Base-by-base conservation (phyloP, 2,797 vertebrate genomes). In the Alauda arvensis region DNA sequence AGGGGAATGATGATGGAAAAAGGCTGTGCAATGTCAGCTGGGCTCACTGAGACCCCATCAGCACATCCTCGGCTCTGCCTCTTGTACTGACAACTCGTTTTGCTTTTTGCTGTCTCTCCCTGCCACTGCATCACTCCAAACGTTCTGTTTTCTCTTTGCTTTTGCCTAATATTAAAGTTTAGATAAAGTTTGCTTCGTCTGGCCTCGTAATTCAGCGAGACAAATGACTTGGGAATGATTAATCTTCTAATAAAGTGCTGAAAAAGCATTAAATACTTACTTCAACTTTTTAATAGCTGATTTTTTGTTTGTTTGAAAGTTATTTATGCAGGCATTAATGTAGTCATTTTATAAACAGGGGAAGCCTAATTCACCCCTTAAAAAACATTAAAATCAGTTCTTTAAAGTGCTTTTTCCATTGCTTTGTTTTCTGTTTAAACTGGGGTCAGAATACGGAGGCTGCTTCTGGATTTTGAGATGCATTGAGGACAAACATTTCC, bases 371-470 rank as follows among this genome's bases (percentile, higher is more conserved):
- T 65, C 10, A 29, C 2, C 29, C 18, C 5, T 52, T 33, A 5
- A 20, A 59, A 42, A 19, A 40, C 10, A 9, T 66, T 77, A 61
- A 84, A 95, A 85, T 62, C 2, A 3, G 17, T 1, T 0, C 0
- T 56, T 90, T 46, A 37, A 59, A 46, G 23, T 33, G 43, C 4
- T 65, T 83, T 83, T 77, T 14, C 18, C 18, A 28, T 70, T 60
- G n/a, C 23, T 56, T 63, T 77, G 10, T 3, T 21, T 77, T 84
- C 65, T 61, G 17, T n/a, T 55, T 59, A 19, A 77, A 48, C 2
- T 3, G 20, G 13, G 14, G 4, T 77, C 46, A 42, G 31, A n/a
- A 23, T 9, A 15, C 1, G 0, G 4, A 55, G 12, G 21, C 33
- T 79, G 61, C 55, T 34, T 34, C 60, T 66, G 29, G 26, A 29